Evolutionary conservation across 2,797 vertebrate species (phyloP), one percentile per base, ranked within the genome.

Genomic region (Tangara arthus): DNA sequence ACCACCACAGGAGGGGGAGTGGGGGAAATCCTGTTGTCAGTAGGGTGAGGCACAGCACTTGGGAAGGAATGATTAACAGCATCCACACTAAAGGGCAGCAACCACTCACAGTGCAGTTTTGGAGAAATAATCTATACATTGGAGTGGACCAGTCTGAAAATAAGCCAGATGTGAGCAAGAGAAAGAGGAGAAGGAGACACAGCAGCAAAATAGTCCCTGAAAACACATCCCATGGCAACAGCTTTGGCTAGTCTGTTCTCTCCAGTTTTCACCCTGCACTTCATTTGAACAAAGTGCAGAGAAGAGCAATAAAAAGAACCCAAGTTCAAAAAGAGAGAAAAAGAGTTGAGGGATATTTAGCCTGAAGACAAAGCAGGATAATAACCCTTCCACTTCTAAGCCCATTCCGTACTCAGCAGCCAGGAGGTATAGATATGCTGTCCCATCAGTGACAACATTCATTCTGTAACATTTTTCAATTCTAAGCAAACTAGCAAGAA

Each of bases 1-100:
- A n/a, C n/a, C n/a, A n/a, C n/a, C n/a, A n/a, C n/a, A n/a, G 12
- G 21, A 27, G 20, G 2, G 3, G 12, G 3, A 4, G 4, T 5
- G 8, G 11, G 8, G 6, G 5, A 9, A 47, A 21, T 16, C 41
- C 26, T 42, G 35, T 19, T 39, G 30, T 52, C 39, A 81, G 23
- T 6, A 57, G 28, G 11, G 5, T 56, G 21, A 60, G 24, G 8
- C 9, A 28, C 1, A 2, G 7, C 23, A 20, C 41, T 59, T 27
- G 34, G 15, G 28, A 39, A 53, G 26, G 41, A 60, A 11, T 17
- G 16, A 53, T 46, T 52, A 55, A 47, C 42, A 73, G 28, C 2
- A 1, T 17, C 35, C n/a, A 26, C 47, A 22, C 6, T 15, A 59
- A 57, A 82, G 50, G 12, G 10, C 21, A 80, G 24, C 56, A 70